phyloP scores from a whole-genome alignment of 2,888 invertebrate species.

The Cyclophora punctaria region DNA sequence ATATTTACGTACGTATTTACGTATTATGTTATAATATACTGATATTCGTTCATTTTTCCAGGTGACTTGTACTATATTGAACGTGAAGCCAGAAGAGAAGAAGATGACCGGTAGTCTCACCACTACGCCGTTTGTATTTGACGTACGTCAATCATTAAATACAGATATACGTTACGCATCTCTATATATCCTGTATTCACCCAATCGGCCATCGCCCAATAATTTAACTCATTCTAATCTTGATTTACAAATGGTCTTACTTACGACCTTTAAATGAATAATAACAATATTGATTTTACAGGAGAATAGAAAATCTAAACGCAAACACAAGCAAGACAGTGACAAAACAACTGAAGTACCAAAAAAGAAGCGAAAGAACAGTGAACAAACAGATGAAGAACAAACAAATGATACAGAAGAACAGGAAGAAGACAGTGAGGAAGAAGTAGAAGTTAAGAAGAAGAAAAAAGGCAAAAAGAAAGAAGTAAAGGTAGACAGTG shows the following conservation, averaged over 20 bases:
- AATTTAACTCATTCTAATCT: neutral
- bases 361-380: slow-evolving; percentile 22
- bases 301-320: slow-evolving; percentile 26
- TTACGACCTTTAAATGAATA: no score
- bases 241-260: no score
- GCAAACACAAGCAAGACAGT: slow-evolving; percentile 22
- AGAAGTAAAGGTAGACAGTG: slow-evolving; percentile 14
- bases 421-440: slow-evolving; percentile 10
- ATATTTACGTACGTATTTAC: no score
- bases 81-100: slow-evolving; percentile 39
- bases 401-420: slow-evolving; percentile 19
- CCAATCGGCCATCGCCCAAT: neutral
- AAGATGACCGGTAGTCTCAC: slow-evolving; percentile 63
- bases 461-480: slow-evolving; percentile 10
- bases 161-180: no score
- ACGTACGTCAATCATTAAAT: slow-evolving; percentile 29
- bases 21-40: no score
- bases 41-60: slow-evolving; percentile 25
- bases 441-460: slow-evolving; percentile 10
- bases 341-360: slow-evolving; percentile 21
- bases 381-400: slow-evolving; percentile 22
- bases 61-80: slow-evolving; percentile 69
- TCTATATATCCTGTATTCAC: no score
- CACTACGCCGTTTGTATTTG: slow-evolving; percentile 37
- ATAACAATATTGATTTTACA: slow-evolving; percentile 14